Evolutionary conservation across 2,888 invertebrate genomes (phyloP).

Genomic region (Drosophila maculinotata): DNA sequence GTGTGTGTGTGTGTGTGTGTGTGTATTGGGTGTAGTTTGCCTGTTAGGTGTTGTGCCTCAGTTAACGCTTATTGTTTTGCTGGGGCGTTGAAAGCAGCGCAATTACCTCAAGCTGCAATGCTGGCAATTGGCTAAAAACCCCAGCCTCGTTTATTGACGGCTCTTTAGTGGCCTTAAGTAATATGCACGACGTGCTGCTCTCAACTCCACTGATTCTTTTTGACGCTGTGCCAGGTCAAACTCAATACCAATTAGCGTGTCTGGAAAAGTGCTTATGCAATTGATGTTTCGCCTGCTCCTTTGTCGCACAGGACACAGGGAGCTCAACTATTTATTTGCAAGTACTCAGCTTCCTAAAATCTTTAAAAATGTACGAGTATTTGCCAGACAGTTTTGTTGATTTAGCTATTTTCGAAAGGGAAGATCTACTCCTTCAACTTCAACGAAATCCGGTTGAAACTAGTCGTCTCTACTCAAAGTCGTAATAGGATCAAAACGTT

Average conservation of each 20-base stretch:
- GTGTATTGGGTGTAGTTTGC: slow-evolving; percentile 19
- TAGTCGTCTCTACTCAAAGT: too few relatives aligned
- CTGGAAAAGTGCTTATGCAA: slow-evolving; percentile 14
- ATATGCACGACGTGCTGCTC: slow-evolving; percentile 45
- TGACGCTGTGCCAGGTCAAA: too few relatives aligned
- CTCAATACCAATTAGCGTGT: slow-evolving; percentile 38
- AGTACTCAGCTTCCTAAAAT: background rate
- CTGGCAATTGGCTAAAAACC: slow-evolving; percentile 40
- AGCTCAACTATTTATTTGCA: slow-evolving; percentile 17
- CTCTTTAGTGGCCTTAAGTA: slow-evolving; percentile 58
- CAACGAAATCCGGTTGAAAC: too few relatives aligned
- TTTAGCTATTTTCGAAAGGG: background rate
- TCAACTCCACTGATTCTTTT: slow-evolving; percentile 11
- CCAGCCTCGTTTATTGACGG: slow-evolving; percentile 50
- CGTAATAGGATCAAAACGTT: background rate
- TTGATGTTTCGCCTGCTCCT: slow-evolving; percentile 3
- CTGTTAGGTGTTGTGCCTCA: slow-evolving; percentile 29
- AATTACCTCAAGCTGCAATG: slow-evolving; percentile 56
- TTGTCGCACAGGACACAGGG: background rate
- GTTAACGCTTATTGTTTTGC: slow-evolving; percentile 57
- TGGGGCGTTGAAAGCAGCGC: slow-evolving; percentile 57
- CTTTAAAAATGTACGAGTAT: background rate
- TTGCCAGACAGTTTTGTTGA: background rate
- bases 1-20: background rate
- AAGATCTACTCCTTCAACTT: too few relatives aligned